Conservation (phyloP, 2,797 vertebrate genomes). For the Yasuhikotakia modesta region DNA sequence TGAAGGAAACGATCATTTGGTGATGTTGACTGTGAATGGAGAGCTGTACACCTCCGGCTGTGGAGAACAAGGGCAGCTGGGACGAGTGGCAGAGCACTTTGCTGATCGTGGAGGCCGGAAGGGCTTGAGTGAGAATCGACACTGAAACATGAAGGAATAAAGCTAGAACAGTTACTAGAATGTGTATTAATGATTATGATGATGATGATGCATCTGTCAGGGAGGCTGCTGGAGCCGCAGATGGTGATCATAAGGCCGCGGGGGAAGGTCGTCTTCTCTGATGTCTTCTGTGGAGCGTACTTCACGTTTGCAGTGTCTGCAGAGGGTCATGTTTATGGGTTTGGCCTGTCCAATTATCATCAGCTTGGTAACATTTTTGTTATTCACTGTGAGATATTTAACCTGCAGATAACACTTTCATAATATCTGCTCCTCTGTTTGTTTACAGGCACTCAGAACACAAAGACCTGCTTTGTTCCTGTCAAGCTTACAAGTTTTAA, state of each 20-base stretch:
- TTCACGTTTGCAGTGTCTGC: conserved; percentile 89
- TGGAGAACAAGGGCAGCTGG: conserved; percentile 95
- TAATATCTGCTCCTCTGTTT: neutral
- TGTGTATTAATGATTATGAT: no score
- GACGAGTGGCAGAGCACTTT: conserved; percentile 87
- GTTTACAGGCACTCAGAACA: conserved; percentile 82
- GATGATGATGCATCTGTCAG: conserved; percentile 65
- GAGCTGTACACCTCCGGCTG: conserved; percentile 88
- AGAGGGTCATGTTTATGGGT: conserved; percentile 91
- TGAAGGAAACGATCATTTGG: conserved; percentile 92
- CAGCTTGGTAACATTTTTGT: conserved; percentile 84
- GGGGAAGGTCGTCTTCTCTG: conserved; percentile 81
- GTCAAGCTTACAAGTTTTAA: conserved; percentile 89
- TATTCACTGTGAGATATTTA: neutral
- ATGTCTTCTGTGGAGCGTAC: conserved; percentile 92
- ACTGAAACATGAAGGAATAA: neutral
- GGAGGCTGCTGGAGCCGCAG: conserved; percentile 85
- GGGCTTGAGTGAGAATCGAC: conserved; percentile 83
- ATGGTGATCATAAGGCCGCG: conserved; percentile 77
- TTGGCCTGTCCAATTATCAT: conserved; percentile 96
- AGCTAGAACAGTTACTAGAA: neutral
- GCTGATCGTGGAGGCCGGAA: conserved; percentile 88
- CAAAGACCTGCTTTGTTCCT: conserved; percentile 84
- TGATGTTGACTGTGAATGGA: conserved; percentile 84
- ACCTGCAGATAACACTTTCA: neutral